Conservation (phyloP, 2,113 vertebrate genomes). For the Plectropomus leopardus region DNA sequence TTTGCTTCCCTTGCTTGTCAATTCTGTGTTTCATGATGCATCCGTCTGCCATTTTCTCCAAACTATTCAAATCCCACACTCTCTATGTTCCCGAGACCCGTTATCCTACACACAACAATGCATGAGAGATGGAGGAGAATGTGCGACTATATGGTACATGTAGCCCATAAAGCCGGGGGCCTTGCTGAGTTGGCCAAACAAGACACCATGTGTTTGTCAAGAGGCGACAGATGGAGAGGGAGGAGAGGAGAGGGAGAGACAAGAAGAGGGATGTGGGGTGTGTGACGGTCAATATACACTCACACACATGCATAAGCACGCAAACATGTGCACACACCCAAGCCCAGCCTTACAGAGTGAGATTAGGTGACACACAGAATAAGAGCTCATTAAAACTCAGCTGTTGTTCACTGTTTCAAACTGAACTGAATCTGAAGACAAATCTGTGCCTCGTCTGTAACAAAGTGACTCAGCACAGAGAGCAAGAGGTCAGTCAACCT, state of each 20-base stretch:
- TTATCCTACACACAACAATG: conserved; percentile 5
- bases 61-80: background rate
- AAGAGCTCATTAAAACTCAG: conserved; percentile 58
- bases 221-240: conserved; percentile 78
- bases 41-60: background rate
- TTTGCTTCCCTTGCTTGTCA: background rate
- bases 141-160: conserved; percentile 28
- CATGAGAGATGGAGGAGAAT: background rate
- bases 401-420: conserved; percentile 42
- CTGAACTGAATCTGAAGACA: conserved; percentile 13
- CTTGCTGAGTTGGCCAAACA: conserved; percentile 74
- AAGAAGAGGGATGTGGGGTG: conserved; percentile 22
- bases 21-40: background rate
- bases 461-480: conserved; percentile 2
- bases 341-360: conserved; percentile 23
- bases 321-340: conserved; percentile 16
- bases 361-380: conserved; percentile 26
- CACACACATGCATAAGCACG: conserved; percentile 7
- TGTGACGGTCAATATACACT: conserved; percentile 27
- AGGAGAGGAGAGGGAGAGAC: conserved; percentile 43
- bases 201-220: conserved; percentile 79
- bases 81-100: background rate
- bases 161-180: conserved; percentile 51
- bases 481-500: conserved; percentile 5
- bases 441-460: conserved; percentile 20